Evolutionary conservation across 2,797 vertebrate genomes (phyloP).

Genomic region (Botia almorhae): DNA sequence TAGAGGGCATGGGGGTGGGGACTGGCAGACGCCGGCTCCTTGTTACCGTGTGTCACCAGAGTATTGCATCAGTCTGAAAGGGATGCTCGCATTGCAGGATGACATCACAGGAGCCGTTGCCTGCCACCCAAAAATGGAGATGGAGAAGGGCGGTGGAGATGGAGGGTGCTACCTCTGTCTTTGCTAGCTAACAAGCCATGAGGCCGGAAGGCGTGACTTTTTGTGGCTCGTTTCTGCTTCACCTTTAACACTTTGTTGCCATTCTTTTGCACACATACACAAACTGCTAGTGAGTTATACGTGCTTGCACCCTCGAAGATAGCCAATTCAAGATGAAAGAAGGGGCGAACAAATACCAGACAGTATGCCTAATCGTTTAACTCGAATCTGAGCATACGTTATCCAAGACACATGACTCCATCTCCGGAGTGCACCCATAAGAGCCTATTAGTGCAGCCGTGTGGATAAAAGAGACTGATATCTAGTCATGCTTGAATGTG

Average conservation of each 20-base stretch:
- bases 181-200: conserved; percentile 48
- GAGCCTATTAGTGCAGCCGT: conserved; percentile 57
- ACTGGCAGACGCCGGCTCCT: conserved; percentile 62
- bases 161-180: conserved; percentile 43
- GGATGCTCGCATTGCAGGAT: conserved; percentile 75
- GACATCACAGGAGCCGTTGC: conserved; percentile 73
- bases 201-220: conserved; percentile 26
- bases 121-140: conserved; percentile 54
- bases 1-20: conserved; percentile 1
- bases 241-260: conserved; percentile 56
- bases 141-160: conserved; percentile 1
- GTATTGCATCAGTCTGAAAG: conserved; percentile 76
- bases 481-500: conserved; percentile 50
- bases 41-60: conserved; percentile 74
- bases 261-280: conserved; percentile 7
- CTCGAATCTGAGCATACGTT: conserved; percentile 57
- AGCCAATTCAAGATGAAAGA: background rate
- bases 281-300: background rate
- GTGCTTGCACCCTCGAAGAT: conserved; percentile 19
- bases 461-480: conserved; percentile 55
- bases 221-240: conserved; percentile 49
- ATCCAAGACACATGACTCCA: conserved; percentile 62
- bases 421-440: conserved; percentile 43
- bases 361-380: conserved; percentile 60
- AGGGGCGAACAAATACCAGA: conserved; percentile 48